Evolutionary conservation across 2,888 invertebrate species (phyloP), one percentile per base, ranked within the genome.

Genomic region (Melitaea athalia): DNA sequence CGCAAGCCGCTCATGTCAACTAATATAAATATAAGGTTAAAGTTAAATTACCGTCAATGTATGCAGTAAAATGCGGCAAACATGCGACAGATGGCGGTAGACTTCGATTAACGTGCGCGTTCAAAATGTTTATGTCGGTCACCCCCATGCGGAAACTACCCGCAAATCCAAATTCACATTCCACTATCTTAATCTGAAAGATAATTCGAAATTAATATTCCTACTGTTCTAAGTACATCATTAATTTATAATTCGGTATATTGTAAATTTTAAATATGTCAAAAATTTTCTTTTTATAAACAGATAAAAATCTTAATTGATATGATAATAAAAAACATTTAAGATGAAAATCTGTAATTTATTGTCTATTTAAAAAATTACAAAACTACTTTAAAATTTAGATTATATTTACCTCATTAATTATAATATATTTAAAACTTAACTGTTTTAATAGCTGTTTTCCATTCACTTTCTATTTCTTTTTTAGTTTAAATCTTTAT

Each of bases 101-200:
- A 77, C 94, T 94, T 79, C 94, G 91, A 77, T 95, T 94, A 24
- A 95, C 93, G 85, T 94, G 92, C 77, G 95, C 91, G 85, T 95
- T 93, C 83, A 94, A 81, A 1, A 94, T 90, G 78, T 95, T 95
- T 50, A 95, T 93, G 77, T 95, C 95, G 0, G 98, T 95, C 11
- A 98, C 94, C 0, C 98, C 98, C 83, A 98, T 94, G 70, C 95
- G 95, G 59, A 98, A 89, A 47, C 95, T 95, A 10, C 98, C 98
- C 67, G 95, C 94, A 89, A 94, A 95, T 64, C 95, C 94, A 5
- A 91, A 87, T 59, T 94, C 93, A 69, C 95, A 91, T 75, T 95
- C 94, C 70, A 94, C 86, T 64, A 97, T 93, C 67, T 95, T 94
- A 45, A 93, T 83, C 93, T 93, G 49, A 61, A 50, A 63, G 4